phyloP scores from a whole-genome alignment of 1,140 invertebrate species.

The Arion vulgaris region DNA sequence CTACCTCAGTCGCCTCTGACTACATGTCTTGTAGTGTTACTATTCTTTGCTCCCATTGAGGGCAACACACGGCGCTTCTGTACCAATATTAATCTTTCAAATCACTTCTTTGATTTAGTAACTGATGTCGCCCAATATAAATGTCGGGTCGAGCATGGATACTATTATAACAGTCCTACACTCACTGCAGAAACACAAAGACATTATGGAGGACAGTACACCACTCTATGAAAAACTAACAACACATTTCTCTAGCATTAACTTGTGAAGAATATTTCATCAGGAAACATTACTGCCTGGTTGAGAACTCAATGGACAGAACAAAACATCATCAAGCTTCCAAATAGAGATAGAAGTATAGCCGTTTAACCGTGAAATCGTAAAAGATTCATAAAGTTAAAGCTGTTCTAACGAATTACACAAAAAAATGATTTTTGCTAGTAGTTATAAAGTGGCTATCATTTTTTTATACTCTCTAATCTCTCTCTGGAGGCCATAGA shows the following conservation, averaged over 20 bases:
- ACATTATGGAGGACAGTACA: background rate
- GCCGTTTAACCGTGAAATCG: background rate
- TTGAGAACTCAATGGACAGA: background rate
- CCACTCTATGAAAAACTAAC: background rate
- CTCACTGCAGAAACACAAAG: background rate
- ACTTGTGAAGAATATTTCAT: background rate
- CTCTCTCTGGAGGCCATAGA: no score
- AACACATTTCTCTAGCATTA: background rate
- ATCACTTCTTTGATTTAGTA: no score
- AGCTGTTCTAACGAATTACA: background rate
- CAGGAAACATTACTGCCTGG: background rate
- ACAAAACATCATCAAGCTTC: background rate
- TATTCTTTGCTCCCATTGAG: no score
- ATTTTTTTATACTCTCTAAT: no score
- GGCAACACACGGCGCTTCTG: no score
- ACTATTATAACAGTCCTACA: background rate
- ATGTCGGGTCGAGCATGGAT: background rate
- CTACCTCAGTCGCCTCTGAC: no score
- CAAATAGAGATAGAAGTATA: background rate
- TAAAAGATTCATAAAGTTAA: background rate
- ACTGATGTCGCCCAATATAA: no score
- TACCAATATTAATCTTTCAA: no score
- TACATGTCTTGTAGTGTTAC: no score
- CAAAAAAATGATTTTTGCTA: no score
- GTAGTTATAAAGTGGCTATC: no score